phyloP scores from a whole-genome alignment of 2,113 vertebrate genomes.

The Penelope pileata region DNA sequence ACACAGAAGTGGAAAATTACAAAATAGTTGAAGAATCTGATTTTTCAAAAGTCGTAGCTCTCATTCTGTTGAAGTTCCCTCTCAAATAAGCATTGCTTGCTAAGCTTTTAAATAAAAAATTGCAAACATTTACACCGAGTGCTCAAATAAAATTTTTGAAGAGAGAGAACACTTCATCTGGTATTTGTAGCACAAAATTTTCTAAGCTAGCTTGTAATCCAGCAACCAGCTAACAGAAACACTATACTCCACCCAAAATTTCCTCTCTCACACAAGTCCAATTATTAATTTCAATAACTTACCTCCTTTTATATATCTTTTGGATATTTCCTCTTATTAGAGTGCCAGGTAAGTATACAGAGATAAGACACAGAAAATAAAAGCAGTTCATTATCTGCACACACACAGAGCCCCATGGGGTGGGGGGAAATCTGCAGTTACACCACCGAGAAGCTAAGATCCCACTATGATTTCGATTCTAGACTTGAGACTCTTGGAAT shows the following conservation, averaged over 20 bases:
- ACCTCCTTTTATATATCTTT: not conserved
- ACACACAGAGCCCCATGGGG: too few relatives aligned
- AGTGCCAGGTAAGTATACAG: not conserved
- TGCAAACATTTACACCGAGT: not conserved
- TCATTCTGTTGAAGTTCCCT: not conserved
- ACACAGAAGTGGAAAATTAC: conserved; percentile 11
- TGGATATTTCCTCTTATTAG: not conserved
- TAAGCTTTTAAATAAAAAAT: not conserved
- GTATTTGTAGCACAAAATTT: not conserved
- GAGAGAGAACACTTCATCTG: not conserved
- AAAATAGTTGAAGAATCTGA: not conserved
- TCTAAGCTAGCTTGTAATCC: not conserved
- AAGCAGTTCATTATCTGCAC: not conserved
- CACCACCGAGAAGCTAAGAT: not conserved
- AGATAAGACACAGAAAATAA: conserved; percentile 4
- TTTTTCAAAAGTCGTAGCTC: not conserved
- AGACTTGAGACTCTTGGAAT: conserved; percentile 12
- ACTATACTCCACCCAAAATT: conserved; percentile 45
- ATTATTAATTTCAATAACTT: not conserved
- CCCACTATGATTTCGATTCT: conserved; percentile 28
- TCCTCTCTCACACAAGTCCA: not conserved
- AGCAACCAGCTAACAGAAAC: not conserved
- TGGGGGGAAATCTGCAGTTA: not conserved
- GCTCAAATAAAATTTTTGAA: conserved; percentile 24
- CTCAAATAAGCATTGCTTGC: not conserved